These are phyloP conservation scores for Cecidostiba fungosa DNA, from an alignment of 2,888 invertebrate species.

Conservation along the genomic window DNA sequence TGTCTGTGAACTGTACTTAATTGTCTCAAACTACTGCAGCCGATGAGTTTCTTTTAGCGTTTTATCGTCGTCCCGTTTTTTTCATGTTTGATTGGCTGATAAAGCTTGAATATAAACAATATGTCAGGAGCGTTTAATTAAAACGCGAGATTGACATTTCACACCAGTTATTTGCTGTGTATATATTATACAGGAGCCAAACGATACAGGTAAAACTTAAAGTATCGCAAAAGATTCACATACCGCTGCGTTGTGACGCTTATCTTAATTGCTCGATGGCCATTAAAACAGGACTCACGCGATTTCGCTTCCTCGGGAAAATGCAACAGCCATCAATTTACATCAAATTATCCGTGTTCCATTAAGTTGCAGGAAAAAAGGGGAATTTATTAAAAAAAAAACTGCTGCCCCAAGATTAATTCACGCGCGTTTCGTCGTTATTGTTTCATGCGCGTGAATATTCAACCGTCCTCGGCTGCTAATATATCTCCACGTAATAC, in stretches of 20 bases:
- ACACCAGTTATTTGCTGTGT: too few species aligned
- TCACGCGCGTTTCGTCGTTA: neutral
- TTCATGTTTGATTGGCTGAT: slow-evolving; percentile 15
- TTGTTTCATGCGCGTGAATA: too few species aligned
- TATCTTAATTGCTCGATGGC: slow-evolving; percentile 71
- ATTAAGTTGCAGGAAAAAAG: neutral
- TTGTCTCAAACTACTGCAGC: neutral
- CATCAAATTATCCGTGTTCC: slow-evolving; percentile 52
- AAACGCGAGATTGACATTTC: slow-evolving; percentile 27
- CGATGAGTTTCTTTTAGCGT: slow-evolving; percentile 35
- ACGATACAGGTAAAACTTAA: slow-evolving; percentile 47
- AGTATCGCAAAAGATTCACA: slow-evolving; percentile 51
- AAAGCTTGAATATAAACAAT: neutral
- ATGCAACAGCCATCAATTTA: slow-evolving; percentile 50
- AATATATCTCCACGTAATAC: too few species aligned
- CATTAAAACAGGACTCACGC: slow-evolving; percentile 71
- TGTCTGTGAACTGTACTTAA: slow-evolving; percentile 35
- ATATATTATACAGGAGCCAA: too few species aligned
- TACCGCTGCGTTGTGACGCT: slow-evolving; percentile 37
- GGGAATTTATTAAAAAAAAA: neutral
- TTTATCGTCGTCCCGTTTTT: slow-evolving; percentile 34
- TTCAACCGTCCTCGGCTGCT: too few species aligned
- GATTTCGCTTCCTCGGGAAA: slow-evolving; percentile 57
- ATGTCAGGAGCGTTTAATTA: slow-evolving; percentile 25
- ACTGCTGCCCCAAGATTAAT: neutral